Evolutionary conservation across 1,140 invertebrate species (phyloP), one percentile per base, ranked within the genome.

Genomic region (Drusus annulatus): DNA sequence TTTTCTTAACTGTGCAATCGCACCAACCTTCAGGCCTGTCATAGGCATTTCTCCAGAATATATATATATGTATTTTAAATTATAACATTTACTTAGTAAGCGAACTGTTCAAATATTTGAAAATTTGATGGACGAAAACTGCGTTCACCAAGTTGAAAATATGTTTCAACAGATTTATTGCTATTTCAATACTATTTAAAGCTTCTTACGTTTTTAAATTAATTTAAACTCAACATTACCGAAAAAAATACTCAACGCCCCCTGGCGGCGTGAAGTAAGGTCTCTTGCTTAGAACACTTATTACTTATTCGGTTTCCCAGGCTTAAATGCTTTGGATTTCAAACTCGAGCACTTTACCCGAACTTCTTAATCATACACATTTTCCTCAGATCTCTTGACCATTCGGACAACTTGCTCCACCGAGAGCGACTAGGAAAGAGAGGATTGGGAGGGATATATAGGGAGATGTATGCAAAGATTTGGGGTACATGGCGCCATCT

Each of bases 381-480:
- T 2, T 21, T 36, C 25, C 25, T 4, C n/a, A 45, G 17, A 45
- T 69, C 10, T 1, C 13, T 19, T 0, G 62, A 2, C 7, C 65
- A 23, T 69, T 69, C 65, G 65, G 65, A 19, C 65, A 19, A n/a
- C 17, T 69, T 69, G 65, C 17, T 69, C 17, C 23, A 17, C 65
- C 28, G 28, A 69, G 65, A n/a, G 36, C 13, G 65, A 45, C 31
- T 7, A 17, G 65, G n/a, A 19, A 19, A 69, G 16, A 36, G 65
- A 16, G 17, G 65, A 69, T 69, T 51, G 16, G 8, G 23, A 17
- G 15, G 19, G 36, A 69, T 45, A 19, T 45, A 6, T 17, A 65
- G 62, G 31, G 65, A 50, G 31, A 69, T 50, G 65, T 36, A 50
- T 69, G 21, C 36, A 69, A 36, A 69, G 65, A 69, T 45, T 69